These are phyloP conservation scores for Chaenodraco wilsoni DNA, from an alignment of 2,797 vertebrate species.

Conservation along the genomic window DNA sequence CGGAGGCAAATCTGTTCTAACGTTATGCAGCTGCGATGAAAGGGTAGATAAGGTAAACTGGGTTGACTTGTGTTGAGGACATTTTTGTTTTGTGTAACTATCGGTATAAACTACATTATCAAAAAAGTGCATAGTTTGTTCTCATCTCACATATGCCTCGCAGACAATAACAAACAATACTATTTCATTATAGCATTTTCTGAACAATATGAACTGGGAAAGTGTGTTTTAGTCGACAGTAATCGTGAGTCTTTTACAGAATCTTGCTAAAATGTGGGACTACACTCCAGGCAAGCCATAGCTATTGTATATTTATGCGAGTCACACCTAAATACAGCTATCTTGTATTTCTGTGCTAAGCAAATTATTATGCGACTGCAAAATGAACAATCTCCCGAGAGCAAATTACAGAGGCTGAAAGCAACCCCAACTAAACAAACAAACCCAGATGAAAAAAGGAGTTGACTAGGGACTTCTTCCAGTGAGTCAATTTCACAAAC, in stretches of 20 bases:
- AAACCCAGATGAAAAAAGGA: slow-evolving; percentile 30
- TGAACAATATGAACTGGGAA: slow-evolving; percentile 19
- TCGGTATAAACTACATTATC: not conserved
- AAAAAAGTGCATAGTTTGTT: not conserved
- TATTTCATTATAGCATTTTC: slow-evolving; percentile 32
- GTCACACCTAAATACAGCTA: slow-evolving; percentile 53
- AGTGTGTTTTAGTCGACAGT: slow-evolving; percentile 13
- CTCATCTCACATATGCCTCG: slow-evolving; percentile 16
- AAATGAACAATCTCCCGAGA: slow-evolving; percentile 54
- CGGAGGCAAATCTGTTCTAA: slow-evolving; percentile 23
- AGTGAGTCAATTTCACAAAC: slow-evolving; percentile 43
- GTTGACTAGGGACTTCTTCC: slow-evolving; percentile 45
- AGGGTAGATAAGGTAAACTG: slow-evolving; percentile 20
- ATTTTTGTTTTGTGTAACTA: not conserved
- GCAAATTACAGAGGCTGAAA: slow-evolving; percentile 68
- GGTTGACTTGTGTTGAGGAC: slow-evolving; percentile 12
- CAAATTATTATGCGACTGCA: slow-evolving; percentile 64
- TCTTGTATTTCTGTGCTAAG: slow-evolving; percentile 49
- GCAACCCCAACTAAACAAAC: slow-evolving; percentile 55
- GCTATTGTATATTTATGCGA: slow-evolving; percentile 48
- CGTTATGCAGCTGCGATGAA: slow-evolving; percentile 7
- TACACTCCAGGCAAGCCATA: slow-evolving; percentile 39
- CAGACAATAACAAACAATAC: slow-evolving; percentile 17
- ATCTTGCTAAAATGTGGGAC: slow-evolving; percentile 43
- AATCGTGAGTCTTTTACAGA: slow-evolving; percentile 43